phyloP scores from a whole-genome alignment of 2,113 vertebrate genomes.

The Dipodomys ordii region DNA sequence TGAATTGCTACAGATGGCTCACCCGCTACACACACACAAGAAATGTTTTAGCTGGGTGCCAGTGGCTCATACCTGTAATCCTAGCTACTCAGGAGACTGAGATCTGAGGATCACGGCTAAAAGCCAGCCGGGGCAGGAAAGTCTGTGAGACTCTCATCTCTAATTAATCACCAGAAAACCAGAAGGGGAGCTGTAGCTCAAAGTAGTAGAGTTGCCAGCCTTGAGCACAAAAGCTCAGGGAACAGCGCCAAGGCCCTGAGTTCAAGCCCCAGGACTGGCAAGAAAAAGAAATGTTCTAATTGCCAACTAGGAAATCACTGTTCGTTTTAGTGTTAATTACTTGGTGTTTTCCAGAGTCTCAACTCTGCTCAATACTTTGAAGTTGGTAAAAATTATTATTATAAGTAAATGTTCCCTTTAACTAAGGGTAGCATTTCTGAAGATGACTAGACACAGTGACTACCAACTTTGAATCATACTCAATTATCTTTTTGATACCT shows the following conservation, averaged over 20 bases:
- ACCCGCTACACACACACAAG: background rate
- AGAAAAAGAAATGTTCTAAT: background rate
- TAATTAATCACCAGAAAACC: no score
- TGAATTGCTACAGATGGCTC: background rate
- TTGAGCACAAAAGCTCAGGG: no score
- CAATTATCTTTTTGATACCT: constrained; percentile 31
- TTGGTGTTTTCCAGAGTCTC: background rate
- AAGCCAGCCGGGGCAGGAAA: no score
- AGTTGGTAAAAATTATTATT: background rate
- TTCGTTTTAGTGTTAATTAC: background rate
- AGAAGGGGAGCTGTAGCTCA: no score
- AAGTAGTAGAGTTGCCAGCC: no score
- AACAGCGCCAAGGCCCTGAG: no score
- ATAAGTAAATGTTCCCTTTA: constrained; percentile 2
- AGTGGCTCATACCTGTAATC: no score
- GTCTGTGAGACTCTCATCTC: no score
- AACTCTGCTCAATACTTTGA: background rate
- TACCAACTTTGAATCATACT: background rate
- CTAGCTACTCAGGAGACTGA: no score
- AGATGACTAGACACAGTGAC: background rate
- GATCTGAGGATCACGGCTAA: no score
- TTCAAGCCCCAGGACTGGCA: no score
- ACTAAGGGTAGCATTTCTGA: background rate
- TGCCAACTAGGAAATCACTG: background rate
- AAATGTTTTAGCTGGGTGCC: background rate